Evolutionary conservation across 2,797 vertebrate genomes (phyloP), one percentile per base, ranked within the genome.

Genomic region (Poliocrania exsul): DNA sequence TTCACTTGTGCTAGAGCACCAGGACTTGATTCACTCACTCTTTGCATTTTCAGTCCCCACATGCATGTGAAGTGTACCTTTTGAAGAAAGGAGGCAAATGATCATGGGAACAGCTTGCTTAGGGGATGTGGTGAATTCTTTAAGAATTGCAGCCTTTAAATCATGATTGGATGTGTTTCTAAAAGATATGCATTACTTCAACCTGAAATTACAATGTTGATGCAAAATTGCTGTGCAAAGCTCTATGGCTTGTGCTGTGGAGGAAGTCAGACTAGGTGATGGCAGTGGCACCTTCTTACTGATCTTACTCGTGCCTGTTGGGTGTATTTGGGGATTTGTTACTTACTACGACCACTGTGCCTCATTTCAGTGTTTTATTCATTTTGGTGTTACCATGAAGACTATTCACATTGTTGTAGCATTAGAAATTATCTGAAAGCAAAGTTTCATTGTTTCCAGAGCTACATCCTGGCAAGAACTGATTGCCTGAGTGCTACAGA

Each of bases 131-230:
- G 38, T 83, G 72, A 78, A 58, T 83, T 86, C 75, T 85, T 94
- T 47, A 83, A 75, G 57, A 79, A 38, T 91, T 65, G 35, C 23
- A 65, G 79, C 69, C 73, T 91, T 85, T 92, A 90, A 86, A 90
- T 88, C 44, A 91, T 23, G 72, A 18, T 10, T 79, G 80, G 31
- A 72, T 81, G 17, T 51, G 86, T 88, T 72, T 58, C 69, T 88
- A 24, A 79, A 84, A 93, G 54, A 38, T 66, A 61, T 0, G 20
- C 37, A 35, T 4, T 51, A 33, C 26, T 75, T 94, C 46, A 88
- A 26, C 46, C 15, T 89, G 53, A 67, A 93, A 88, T 81, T 44
- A 72, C 14, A 16, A 37, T 79, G 47, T 40, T 44, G 54, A 33
- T 84, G 35, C 28, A 79, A 49, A 69, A 51, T 38, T 75, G 31